Conservation (phyloP, 2,797 vertebrate genomes). For the Aulostomus chinensis region DNA sequence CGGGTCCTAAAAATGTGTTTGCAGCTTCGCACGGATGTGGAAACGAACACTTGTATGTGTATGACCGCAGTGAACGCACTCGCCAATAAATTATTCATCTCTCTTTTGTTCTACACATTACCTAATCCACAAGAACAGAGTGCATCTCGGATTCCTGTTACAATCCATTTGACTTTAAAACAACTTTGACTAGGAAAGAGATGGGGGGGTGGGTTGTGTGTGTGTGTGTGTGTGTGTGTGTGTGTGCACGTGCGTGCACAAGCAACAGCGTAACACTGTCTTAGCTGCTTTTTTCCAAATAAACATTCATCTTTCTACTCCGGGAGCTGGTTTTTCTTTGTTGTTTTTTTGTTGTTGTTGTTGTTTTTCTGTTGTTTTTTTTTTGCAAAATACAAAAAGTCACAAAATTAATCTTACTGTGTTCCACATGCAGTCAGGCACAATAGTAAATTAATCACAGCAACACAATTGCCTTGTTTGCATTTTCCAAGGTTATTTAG, state of each 20-base stretch:
- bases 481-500: constrained; percentile 65
- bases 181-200: constrained; percentile 72
- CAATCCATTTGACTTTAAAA: constrained; percentile 85
- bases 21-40: constrained; percentile 49
- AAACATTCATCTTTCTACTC: constrained; percentile 60
- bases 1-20: constrained; percentile 28
- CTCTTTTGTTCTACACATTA: constrained; percentile 81
- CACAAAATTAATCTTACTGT: constrained; percentile 59
- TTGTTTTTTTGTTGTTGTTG: too few species aligned
- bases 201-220: too few species aligned
- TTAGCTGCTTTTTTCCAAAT: constrained; percentile 43
- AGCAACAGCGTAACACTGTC: constrained; percentile 41
- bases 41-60: constrained; percentile 71
- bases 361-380: neutral
- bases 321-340: neutral
- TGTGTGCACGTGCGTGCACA: constrained; percentile 2
- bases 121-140: constrained; percentile 72
- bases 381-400: constrained; percentile 52
- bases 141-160: constrained; percentile 70
- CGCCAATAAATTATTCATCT: constrained; percentile 80
- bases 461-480: constrained; percentile 46
- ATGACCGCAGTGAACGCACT: constrained; percentile 62
- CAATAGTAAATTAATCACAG: constrained; percentile 67
- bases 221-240: constrained; percentile 8
- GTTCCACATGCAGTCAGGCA: constrained; percentile 49